Evolutionary conservation across 2,888 invertebrate genomes (phyloP), one percentile per base, ranked within the genome.

Genomic region (Agonum fuliginosum): DNA sequence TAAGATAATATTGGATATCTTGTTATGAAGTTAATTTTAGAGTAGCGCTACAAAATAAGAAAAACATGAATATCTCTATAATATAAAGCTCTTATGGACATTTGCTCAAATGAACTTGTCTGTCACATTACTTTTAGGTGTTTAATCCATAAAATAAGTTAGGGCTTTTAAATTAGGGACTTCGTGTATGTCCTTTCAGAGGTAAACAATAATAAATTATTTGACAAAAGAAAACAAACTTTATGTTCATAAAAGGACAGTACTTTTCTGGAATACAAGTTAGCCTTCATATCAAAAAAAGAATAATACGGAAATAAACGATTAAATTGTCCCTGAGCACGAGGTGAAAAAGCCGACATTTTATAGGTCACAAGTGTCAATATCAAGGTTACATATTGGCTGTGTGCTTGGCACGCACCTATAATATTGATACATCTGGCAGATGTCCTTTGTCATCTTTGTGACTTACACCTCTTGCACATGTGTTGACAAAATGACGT

Each of bases 341-440:
- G 62, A 34, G 24, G 27, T 58, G 12, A 27, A 58, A 46, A 3
- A 72, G 54, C 30, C 34, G 37, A 4, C 51, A 72, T 72, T 54
- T 72, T 72, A 73, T 73, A 58, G 73, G 73, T 58, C 43, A 58
- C 54, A 73, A 58, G 17, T 41, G 73, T 73, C 73, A 73, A 73
- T 73, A 73, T 73, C 73, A 54, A 58, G 73, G 73, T 41, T 58
- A 73, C n/a, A 51, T 30, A 22, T 54, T 22, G 51, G 10, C 10
- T 17, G 34, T 65, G 37, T 41, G 41, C 58, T 30, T 30, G 48
- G 6, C 10, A 48, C 48, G 48, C 17, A 12, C 12, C 43, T 14
- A 51, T 10, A 30, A 30, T 3, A 5, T n/a, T 58, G 1, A 27
- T 14, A 30, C 58, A 58, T 58, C 30, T 58, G 58, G 27, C 58